phyloP scores from a whole-genome alignment of 2,888 invertebrate genomes.

The Sphaerophoria taeniata region DNA sequence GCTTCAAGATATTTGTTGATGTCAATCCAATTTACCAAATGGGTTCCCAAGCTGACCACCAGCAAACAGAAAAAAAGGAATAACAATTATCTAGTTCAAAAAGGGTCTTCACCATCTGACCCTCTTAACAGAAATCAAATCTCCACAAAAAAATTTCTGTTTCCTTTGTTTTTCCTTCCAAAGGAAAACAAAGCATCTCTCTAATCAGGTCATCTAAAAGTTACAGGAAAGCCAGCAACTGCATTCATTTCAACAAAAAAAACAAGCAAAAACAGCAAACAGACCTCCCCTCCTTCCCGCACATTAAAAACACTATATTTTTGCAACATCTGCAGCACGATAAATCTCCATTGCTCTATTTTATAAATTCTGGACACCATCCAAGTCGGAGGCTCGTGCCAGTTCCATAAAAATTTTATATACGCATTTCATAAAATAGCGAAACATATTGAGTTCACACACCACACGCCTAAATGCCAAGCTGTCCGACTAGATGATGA shows the following conservation, averaged over 20 bases:
- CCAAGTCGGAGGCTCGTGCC: slow-evolving; percentile 37
- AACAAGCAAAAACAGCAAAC: slow-evolving; percentile 9
- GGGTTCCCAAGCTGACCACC: too few species aligned
- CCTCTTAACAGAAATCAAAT: background rate
- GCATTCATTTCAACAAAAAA: background rate
- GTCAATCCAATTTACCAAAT: too few species aligned
- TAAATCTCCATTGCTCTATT: slow-evolving; percentile 17
- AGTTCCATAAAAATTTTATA: slow-evolving; percentile 7
- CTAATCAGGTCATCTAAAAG: slow-evolving; percentile 10
- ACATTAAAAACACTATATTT: slow-evolving; percentile 3
- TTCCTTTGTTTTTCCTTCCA: background rate
- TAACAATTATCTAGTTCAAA: background rate
- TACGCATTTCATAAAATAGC: slow-evolving; percentile 39
- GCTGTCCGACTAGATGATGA: slow-evolving; percentile 21
- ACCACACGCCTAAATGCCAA: slow-evolving; percentile 13
- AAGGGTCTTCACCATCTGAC: background rate
- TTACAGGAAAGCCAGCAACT: background rate
- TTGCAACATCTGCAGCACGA: slow-evolving; percentile 22
- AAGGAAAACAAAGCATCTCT: background rate
- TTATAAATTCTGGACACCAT: slow-evolving; percentile 30
- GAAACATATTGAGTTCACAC: slow-evolving; percentile 31
- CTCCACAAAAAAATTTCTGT: background rate
- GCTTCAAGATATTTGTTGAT: too few species aligned
- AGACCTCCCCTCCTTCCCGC: background rate
- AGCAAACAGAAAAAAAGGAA: background rate